A percentile compares a stretch with the other conserved stretches of the same genome.
Conservation (phyloP, 2,113 vertebrate genomes). For the Cryptotis parvus region DNA sequence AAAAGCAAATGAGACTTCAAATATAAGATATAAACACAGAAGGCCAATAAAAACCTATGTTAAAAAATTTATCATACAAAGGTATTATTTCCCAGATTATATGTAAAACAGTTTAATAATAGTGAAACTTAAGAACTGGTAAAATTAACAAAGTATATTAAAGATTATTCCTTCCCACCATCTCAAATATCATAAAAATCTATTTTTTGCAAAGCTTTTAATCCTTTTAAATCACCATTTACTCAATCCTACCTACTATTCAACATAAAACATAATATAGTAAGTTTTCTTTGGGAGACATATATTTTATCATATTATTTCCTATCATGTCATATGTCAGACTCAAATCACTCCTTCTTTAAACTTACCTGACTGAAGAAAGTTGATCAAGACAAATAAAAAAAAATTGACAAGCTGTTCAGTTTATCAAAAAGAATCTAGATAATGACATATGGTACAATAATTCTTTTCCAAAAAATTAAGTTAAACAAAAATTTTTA, state of each 20-base stretch:
- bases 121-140: constrained; percentile 56
- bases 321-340: background rate
- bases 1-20: constrained; percentile 13
- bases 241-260: constrained; percentile 32
- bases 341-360: constrained; percentile 49
- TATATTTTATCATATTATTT: too few species aligned
- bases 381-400: constrained; percentile 64
- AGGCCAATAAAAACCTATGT: constrained; percentile 52
- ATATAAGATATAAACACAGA: constrained; percentile 31
- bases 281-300: constrained; percentile 32
- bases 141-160: constrained; percentile 67
- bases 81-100: constrained; percentile 66
- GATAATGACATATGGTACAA: constrained; percentile 50
- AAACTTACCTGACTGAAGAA: constrained; percentile 66
- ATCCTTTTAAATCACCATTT: background rate
- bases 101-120: constrained; percentile 66
- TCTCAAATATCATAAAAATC: constrained; percentile 32
- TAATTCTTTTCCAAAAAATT: constrained; percentile 58
- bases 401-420: constrained; percentile 33
- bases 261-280: constrained; percentile 30
- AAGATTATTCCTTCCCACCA: constrained; percentile 44
- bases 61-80: constrained; percentile 66
- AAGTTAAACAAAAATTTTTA: constrained; percentile 72
- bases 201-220: constrained; percentile 54
- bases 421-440: constrained; percentile 36